Conservation (phyloP, 1,140 invertebrate species). For the Helicoverpa zea region DNA sequence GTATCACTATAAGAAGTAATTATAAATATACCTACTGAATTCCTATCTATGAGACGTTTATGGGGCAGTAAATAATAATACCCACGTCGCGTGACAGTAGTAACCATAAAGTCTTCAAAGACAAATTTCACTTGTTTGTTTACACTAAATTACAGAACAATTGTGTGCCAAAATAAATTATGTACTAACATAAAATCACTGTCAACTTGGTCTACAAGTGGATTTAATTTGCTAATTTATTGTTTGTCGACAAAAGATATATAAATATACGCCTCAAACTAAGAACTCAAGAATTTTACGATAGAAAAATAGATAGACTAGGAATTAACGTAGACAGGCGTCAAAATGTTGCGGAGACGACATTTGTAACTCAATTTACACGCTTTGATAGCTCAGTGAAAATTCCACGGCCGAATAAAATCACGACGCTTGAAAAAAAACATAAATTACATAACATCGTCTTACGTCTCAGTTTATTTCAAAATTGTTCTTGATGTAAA, state of each 20-base stretch:
- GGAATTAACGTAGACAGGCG: slow-evolving; percentile 5
- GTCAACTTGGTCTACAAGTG: not conserved
- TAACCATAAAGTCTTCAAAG: no score
- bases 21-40: not conserved
- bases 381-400: slow-evolving; percentile 28
- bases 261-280: not conserved
- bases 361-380: slow-evolving; percentile 34
- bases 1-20: not conserved
- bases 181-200: not conserved
- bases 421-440: not conserved
- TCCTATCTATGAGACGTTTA: no score
- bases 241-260: not conserved
- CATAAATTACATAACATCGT: not conserved
- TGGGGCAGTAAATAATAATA: no score
- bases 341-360: slow-evolving; percentile 1
- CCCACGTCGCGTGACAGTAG: no score
- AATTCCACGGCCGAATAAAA: not conserved
- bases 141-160: no score
- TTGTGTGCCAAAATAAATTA: no score
- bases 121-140: no score
- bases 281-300: not conserved
- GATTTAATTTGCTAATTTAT: not conserved
- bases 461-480: not conserved
- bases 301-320: not conserved
- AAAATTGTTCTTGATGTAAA: not conserved